phyloP scores from a whole-genome alignment of 2,888 invertebrate genomes.

The Dinocampus coccinellae region DNA sequence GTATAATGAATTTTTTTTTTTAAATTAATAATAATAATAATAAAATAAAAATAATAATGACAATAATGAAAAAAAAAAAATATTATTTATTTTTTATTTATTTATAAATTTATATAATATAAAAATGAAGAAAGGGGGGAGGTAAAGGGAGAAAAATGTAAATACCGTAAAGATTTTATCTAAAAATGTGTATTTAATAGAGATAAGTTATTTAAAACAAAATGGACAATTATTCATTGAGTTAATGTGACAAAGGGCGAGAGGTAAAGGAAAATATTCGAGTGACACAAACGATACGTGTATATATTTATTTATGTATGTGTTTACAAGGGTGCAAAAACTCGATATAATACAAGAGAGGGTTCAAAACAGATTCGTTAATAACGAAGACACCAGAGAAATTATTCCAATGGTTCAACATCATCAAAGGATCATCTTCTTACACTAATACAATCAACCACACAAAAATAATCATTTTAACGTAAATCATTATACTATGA shows the following conservation, averaged over 20 bases:
- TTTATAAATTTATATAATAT: not conserved
- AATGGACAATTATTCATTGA: conserved; percentile 25
- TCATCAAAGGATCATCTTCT: conserved; percentile 57
- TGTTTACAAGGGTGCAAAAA: not conserved
- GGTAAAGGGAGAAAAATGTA: not conserved
- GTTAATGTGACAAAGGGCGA: conserved; percentile 13
- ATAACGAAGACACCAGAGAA: conserved; percentile 44
- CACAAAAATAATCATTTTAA: too few relatives aligned
- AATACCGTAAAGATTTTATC: not conserved
- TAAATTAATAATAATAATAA: too few relatives aligned
- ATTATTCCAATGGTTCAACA: conserved; percentile 49
- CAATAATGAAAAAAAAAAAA: not conserved
- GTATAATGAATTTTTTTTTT: too few relatives aligned
- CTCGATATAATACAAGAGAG: not conserved
- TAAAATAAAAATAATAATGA: too few relatives aligned
- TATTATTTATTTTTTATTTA: not conserved
- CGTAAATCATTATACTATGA: too few relatives aligned
- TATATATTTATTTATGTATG: not conserved
- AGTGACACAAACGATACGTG: not conserved
- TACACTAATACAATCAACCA: not conserved
- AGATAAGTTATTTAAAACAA: not conserved
- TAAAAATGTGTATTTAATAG: too few relatives aligned
- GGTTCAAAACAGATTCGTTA: conserved; percentile 14
- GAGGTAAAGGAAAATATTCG: conserved; percentile 5
- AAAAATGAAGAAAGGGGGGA: not conserved